A percentile compares a stretch with the other conserved stretches of the same genome.
phyloP scores from a whole-genome alignment of 2,888 invertebrate species.

The Notocelia uddmanniana region DNA sequence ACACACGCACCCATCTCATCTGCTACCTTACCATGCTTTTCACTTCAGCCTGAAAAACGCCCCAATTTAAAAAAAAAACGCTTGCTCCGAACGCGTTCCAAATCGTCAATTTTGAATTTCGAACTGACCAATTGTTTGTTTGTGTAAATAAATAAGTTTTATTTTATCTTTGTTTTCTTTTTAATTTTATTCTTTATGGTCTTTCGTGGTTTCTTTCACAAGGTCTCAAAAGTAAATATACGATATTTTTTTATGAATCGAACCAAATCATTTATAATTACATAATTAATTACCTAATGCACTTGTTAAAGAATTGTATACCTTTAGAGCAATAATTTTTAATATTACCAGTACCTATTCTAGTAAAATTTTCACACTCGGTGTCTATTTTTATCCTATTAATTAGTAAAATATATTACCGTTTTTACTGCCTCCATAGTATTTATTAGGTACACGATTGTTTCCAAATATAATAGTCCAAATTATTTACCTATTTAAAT shows the following conservation, averaged over 20 bases:
- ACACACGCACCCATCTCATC: constrained; percentile 74
- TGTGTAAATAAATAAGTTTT: constrained; percentile 70
- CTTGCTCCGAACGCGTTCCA: constrained; percentile 59
- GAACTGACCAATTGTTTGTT: constrained; percentile 57
- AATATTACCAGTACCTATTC: constrained; percentile 62
- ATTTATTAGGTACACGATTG: constrained; percentile 54
- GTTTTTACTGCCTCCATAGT: constrained; percentile 66
- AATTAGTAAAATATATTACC: constrained; percentile 69
- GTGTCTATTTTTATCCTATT: constrained; percentile 76
- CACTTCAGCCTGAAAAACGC: constrained; percentile 62
- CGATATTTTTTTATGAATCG: constrained; percentile 60
- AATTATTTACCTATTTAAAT: constrained; percentile 45
- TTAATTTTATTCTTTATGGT: constrained; percentile 54
- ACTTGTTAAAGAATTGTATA: constrained; percentile 75
- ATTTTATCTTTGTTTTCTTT: constrained; percentile 55
- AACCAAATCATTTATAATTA: constrained; percentile 70
- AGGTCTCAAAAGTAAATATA: constrained; percentile 52
- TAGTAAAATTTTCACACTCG: constrained; percentile 66
- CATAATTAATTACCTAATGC: constrained; percentile 58
- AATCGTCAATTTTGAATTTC: constrained; percentile 48
- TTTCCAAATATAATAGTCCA: constrained; percentile 44
- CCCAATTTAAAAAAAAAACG: constrained; percentile 57
- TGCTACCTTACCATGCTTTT: constrained; percentile 83
- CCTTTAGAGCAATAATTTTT: constrained; percentile 78
- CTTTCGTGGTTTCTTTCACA: constrained; percentile 52